Percentiles rank a stretch among this genome's conserved stretches.
Evolutionary conservation across 1,140 invertebrate species (phyloP).

Genomic region (Calephelis nemesis): DNA sequence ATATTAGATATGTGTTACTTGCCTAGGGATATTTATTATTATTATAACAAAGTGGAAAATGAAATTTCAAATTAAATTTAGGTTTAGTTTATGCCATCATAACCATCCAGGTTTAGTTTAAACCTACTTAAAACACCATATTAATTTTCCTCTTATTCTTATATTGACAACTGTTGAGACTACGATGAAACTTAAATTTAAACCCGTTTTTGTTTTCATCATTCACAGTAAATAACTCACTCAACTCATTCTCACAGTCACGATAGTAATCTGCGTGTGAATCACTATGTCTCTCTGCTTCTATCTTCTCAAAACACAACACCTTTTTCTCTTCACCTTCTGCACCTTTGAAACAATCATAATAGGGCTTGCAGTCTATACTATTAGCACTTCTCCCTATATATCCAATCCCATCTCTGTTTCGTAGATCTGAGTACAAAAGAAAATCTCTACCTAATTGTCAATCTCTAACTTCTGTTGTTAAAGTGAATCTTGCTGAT

Average conservation of each 20-base stretch:
- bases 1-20: no score
- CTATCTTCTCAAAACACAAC: slow-evolving; percentile 29
- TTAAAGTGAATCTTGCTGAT: slow-evolving; percentile 64
- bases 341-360: slow-evolving; percentile 65
- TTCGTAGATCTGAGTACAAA: slow-evolving; percentile 44
- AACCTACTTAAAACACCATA: slow-evolving; percentile 39
- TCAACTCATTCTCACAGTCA: slow-evolving; percentile 46
- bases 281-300: slow-evolving; percentile 62
- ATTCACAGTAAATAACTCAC: slow-evolving; percentile 45
- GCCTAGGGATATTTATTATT: no score
- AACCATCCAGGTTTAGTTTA: neutral
- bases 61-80: no score
- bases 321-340: slow-evolving; percentile 34
- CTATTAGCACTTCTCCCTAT: slow-evolving; percentile 61
- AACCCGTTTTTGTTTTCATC: slow-evolving; percentile 60
- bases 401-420: slow-evolving; percentile 53
- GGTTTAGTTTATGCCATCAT: no score
- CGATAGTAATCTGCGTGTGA: slow-evolving; percentile 54
- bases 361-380: slow-evolving; percentile 66
- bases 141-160: slow-evolving; percentile 60
- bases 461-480: slow-evolving; percentile 71
- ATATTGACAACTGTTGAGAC: slow-evolving; percentile 67
- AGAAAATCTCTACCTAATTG: slow-evolving; percentile 53
- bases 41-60: no score
- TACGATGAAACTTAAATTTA: slow-evolving; percentile 69